phyloP scores from a whole-genome alignment of 2,888 invertebrate species.

The Dugesia japonica region DNA sequence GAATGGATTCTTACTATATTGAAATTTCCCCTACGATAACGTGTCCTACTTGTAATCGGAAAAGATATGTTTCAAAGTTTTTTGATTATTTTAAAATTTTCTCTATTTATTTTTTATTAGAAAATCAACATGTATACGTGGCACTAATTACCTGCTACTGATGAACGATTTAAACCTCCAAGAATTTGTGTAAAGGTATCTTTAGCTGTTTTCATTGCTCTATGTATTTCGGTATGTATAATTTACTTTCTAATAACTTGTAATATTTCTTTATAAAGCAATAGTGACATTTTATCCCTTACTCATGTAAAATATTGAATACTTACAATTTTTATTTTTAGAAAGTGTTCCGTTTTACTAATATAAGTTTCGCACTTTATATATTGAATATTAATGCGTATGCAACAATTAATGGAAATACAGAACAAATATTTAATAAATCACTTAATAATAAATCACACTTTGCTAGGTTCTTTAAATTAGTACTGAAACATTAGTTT shows the following conservation, averaged over 20 bases:
- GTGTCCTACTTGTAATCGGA: not conserved
- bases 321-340: no score
- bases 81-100: no score
- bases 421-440: not conserved
- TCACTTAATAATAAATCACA: not conserved
- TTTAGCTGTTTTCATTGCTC: not conserved
- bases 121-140: not conserved
- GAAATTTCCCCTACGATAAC: not conserved
- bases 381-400: not conserved
- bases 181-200: not conserved
- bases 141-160: not conserved
- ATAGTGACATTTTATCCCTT: not conserved
- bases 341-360: not conserved
- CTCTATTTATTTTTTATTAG: no score
- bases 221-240: not conserved
- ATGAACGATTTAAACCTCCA: not conserved
- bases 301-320: no score
- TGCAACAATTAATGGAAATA: not conserved
- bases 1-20: not conserved
- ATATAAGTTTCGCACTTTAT: not conserved
- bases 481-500: no score
- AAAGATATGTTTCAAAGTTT: not conserved
- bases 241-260: not conserved
- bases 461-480: no score
- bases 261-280: not conserved